A percentile compares a stretch with the other conserved stretches of the same genome.
Evolutionary conservation across 2,797 vertebrate genomes (phyloP).

Genomic region (Avahi laniger): DNA sequence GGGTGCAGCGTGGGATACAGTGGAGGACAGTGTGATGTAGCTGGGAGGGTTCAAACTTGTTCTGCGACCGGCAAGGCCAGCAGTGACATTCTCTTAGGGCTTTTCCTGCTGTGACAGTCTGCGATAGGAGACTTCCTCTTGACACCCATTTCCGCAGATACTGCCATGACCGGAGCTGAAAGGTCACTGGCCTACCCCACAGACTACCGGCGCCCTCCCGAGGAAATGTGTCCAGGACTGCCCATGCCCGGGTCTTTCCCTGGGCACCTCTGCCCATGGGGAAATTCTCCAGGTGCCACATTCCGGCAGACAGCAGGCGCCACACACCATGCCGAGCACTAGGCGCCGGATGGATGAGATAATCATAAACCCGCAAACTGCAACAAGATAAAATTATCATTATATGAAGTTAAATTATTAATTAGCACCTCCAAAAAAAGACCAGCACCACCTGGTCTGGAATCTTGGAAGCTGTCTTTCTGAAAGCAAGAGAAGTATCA

Average conservation of each 20-base stretch:
- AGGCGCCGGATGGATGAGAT: conserved; percentile 70
- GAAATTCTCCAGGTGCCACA: not conserved
- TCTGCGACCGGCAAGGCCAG: not conserved
- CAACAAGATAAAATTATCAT: conserved; percentile 79
- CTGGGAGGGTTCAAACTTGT: not conserved
- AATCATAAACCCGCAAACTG: conserved; percentile 73
- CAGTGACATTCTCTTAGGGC: not conserved
- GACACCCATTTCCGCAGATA: not conserved
- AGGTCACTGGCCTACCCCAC: not conserved
- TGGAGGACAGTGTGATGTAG: not conserved
- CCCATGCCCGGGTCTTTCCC: not conserved
- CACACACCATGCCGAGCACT: not conserved
- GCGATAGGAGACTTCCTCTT: not conserved
- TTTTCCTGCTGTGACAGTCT: not conserved
- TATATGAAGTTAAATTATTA: conserved; percentile 80
- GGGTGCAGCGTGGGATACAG: rapidly evolving
- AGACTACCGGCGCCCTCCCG: not conserved
- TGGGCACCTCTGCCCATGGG: not conserved
- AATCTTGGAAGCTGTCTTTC: conserved; percentile 69
- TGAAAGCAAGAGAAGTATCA: conserved; percentile 60
- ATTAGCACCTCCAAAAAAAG: conserved; percentile 80
- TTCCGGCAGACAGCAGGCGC: conserved; percentile 11
- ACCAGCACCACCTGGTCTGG: conserved; percentile 74
- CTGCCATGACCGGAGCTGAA: not conserved
- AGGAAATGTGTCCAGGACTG: not conserved